A percentile compares a stretch with the other conserved stretches of the same genome.
Conservation (phyloP, 2,113 vertebrate genomes). For the Himantopus leucocephalus region DNA sequence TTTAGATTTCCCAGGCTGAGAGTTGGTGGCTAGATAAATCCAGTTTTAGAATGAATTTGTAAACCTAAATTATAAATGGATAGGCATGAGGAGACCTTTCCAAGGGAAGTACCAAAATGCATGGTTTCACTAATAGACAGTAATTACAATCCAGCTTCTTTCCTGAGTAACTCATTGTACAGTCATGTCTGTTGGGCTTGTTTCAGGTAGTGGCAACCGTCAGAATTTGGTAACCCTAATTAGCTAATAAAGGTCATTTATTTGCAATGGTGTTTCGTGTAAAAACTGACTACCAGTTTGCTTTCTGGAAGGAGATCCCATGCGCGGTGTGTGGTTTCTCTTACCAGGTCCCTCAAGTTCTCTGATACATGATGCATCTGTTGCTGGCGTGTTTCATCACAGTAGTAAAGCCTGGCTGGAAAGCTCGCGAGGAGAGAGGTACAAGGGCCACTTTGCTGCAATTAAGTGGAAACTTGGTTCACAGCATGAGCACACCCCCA, state of each 20-base stretch:
- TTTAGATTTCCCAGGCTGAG: neutral
- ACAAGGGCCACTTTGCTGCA: neutral
- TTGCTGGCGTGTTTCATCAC: neutral
- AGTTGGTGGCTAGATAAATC: neutral
- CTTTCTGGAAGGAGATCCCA: neutral
- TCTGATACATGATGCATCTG: rapidly evolving
- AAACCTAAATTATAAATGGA: neutral
- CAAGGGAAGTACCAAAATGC: slow-evolving; percentile 1
- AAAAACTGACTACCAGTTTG: neutral
- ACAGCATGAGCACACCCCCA: neutral
- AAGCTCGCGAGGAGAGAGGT: neutral
- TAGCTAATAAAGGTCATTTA: neutral
- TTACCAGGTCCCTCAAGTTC: neutral
- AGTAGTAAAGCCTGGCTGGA: neutral
- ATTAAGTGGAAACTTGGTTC: neutral
- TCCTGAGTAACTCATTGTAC: neutral
- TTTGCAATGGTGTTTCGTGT: neutral
- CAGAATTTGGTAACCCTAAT: slow-evolving; percentile 9
- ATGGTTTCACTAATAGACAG: neutral
- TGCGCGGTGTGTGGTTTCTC: neutral
- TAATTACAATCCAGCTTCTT: slow-evolving; percentile 23
- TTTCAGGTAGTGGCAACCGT: slow-evolving; percentile 17
- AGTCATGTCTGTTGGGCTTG: neutral
- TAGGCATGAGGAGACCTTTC: neutral
- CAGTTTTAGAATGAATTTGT: neutral